Evolutionary conservation across 2,888 invertebrate genomes (phyloP).

Genomic region (Galeopsomyia nigrocyanea): DNA sequence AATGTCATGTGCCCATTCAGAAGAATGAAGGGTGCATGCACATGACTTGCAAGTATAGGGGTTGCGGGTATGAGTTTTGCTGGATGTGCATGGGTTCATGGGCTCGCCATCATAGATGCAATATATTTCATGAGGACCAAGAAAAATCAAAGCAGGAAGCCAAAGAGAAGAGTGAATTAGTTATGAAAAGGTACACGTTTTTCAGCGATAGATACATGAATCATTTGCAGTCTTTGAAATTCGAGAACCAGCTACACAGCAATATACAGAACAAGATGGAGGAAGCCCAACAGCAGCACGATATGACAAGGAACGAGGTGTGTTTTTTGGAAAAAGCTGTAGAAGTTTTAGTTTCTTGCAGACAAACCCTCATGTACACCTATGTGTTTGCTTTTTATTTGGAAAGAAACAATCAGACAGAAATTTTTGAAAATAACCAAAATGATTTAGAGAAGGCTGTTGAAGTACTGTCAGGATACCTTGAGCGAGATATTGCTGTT

Average conservation of each 20-base stretch:
- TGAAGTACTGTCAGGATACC: constrained; percentile 71
- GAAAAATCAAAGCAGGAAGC: no score
- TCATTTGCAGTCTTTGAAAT: no score
- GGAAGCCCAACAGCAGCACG: constrained; percentile 74
- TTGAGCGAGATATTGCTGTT: constrained; percentile 12
- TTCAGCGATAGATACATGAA: no score
- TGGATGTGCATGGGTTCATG: constrained; percentile 88
- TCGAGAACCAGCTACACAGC: constrained; percentile 60
- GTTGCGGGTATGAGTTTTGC: constrained; percentile 71
- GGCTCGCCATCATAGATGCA: constrained; percentile 77
- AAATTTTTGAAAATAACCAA: constrained; percentile 76
- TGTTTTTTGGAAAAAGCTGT: constrained; percentile 76
- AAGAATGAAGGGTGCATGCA: constrained; percentile 76
- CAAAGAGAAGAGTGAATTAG: no score
- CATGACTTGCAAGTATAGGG: constrained; percentile 75
- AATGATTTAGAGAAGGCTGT: constrained; percentile 75
- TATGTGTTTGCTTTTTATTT: constrained; percentile 77
- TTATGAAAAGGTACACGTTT: no score
- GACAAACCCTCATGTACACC: constrained; percentile 76
- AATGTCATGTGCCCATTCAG: constrained; percentile 71
- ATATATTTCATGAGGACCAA: no score
- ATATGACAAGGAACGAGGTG: constrained; percentile 67
- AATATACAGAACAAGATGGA: constrained; percentile 80
- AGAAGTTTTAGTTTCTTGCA: constrained; percentile 72
- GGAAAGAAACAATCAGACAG: constrained; percentile 73